Evolutionary conservation across 2,113 vertebrate species (phyloP), one percentile per base, ranked within the genome.

Genomic region (Urocolius indicus): DNA sequence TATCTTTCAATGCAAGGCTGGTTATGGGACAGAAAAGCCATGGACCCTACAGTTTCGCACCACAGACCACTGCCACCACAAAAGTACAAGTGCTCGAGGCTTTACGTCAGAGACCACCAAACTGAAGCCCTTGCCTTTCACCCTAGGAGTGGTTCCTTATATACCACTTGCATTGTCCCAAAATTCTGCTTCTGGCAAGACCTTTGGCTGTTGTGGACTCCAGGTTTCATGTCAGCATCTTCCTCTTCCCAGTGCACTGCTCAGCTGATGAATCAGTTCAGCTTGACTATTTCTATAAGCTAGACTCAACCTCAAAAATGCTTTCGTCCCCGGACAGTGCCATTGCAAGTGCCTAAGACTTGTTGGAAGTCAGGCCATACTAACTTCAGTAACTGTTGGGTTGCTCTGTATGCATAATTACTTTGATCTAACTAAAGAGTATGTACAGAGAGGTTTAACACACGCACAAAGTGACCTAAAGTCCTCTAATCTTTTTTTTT

Each of bases 1-100:
- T 46, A 22, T 55, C 69, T 36, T 18, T 21, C 0, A 1, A 30
- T 0, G 0, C 48, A 24, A 45, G 27, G 46, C 48, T 68, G 15
- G 24, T 55, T 55, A 59, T 1, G 6, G 24, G 52, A 54, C 22
- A 69, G 34, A 77, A 77, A 29, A 73, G 15, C 27, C 32, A n/a
- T 9, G 10, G 46, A 57, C 8, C 7, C 2, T 32, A 2, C 17
- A 29, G 23, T 30, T 90, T 84, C 15, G 45, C 22, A 74, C 22
- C 26, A n/a, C 8, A 84, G 59, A 51, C 15, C 29, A 32, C 22
- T 68, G 32, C 22, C 49, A 51, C 19, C 0, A 24, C 11, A 13
- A 18, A 81, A 43, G 3, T 43, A 18, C 51, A 51, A 59, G 54
- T 34, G 38, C 22, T 63, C 22, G 16, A 51, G 23, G 14, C 14